Evolutionary conservation across 2,797 vertebrate species (phyloP).

Genomic region (Gymnodraco acuticeps): DNA sequence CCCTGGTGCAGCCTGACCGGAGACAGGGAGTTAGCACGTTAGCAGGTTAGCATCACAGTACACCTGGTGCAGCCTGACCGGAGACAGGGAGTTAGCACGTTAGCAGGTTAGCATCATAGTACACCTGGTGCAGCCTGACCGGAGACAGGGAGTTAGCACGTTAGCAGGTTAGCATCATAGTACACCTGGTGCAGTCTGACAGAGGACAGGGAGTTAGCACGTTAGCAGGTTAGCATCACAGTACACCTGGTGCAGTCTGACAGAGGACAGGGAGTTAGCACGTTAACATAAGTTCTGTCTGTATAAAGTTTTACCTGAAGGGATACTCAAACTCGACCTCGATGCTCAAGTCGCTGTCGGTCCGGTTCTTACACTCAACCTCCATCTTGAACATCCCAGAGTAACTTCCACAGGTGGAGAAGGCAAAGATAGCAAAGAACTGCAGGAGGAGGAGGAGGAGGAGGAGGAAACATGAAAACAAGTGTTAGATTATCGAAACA

Average conservation of each 20-base stretch:
- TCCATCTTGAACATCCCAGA: slow-evolving; percentile 88
- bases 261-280: too few species aligned
- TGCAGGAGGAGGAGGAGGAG: slow-evolving; percentile 56
- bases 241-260: too few species aligned
- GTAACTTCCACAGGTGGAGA: slow-evolving; percentile 93
- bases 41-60: slow-evolving; percentile 79
- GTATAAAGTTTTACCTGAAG: slow-evolving; percentile 83
- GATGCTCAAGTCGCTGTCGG: slow-evolving; percentile 86
- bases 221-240: too few species aligned
- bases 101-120: slow-evolving; percentile 77
- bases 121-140: slow-evolving; percentile 87
- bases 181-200: slow-evolving; percentile 88
- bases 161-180: slow-evolving; percentile 75
- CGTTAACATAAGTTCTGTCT: too few species aligned
- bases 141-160: too few species aligned
- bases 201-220: too few species aligned
- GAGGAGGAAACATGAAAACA: too few species aligned
- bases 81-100: too few species aligned
- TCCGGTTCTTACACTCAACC: slow-evolving; percentile 88
- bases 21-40: too few species aligned
- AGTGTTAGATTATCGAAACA: too few species aligned
- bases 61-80: slow-evolving; percentile 86
- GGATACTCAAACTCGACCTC: slow-evolving; percentile 89
- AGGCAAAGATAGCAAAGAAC: slow-evolving; percentile 94
- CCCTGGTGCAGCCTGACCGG: too few species aligned